Base-by-base conservation (phyloP, 1,140 invertebrate genomes). In the Tribolium castaneum region DNA sequence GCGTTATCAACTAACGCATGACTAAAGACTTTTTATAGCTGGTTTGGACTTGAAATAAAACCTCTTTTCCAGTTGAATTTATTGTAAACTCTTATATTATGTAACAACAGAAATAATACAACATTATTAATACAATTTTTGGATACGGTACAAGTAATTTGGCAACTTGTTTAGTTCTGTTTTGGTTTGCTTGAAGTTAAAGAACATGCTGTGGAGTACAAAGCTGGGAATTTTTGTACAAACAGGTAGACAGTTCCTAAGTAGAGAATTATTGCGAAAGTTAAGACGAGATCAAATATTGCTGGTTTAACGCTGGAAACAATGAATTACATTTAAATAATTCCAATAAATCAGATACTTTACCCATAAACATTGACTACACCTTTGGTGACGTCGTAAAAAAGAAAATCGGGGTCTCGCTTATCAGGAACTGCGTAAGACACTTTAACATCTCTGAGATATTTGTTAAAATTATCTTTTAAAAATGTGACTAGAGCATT, bases 201-300 rank as follows among this genome's bases (percentile, higher is more conserved):
- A 72, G 59, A 80, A 79, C 81, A 82, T 13, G 79, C 82, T 0
- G 80, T 30, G 1, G 77, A 45, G 59, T 91, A 92, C 72, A 92
- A 87, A 0, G 84, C 78, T 6, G 93, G 90, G 82, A 94, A 94
- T 78, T 92, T 91, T 85, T 95, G 93, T 56, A 98, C 92, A 54
- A 92, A 88, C 52, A 97, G 89, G 87, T 98, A 99, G 7, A 98
- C 90, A 5, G 92, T 78, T 34, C 90, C 90, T 54, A 99, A 89
- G 86, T 99, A 99, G 6, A 91, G 87, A 39, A 92, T 89, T 84
- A 99, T 98, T 30, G 92, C 91, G 75, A 96, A 84, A 6, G 97
- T 98, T 1, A 99, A 90, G 80, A 99, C 94, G 45, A 99, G 92
- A 90, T 99, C 98, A 89, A 99, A 99, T 52, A 99, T 92, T 19